Evolutionary conservation across 2,888 invertebrate species (phyloP), one percentile per base, ranked within the genome.

Genomic region (Nomada lathburiana): DNA sequence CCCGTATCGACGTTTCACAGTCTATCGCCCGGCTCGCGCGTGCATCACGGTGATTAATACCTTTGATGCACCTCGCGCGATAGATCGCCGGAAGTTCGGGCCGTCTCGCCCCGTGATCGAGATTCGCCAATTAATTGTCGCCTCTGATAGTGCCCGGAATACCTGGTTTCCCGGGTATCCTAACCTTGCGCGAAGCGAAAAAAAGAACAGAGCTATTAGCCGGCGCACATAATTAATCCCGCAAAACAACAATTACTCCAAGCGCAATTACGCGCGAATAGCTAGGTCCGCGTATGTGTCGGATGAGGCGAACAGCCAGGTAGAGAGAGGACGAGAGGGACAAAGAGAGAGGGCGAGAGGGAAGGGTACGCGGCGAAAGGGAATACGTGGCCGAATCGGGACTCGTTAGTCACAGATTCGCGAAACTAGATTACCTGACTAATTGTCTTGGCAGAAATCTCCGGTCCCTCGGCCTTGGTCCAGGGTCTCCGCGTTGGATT

Each of bases 371-470:
- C 57, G 57, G 53, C 16, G 20, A 26, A 44, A n/a, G 47, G 52
- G 72, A 55, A 23, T 36, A 76, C 23, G 23, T 52, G 50, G 62
- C 65, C 68, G 82, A 82, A 87, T 87, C 75, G 78, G 72, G 80
- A 74, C 84, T 87, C 86, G 86, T 87, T 86, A 86, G 87, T 86
- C 80, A 87, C 68, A 80, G 86, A 87, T 87, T 76, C 80, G 87
- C 81, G 80, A 83, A 85, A 86, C 77, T 78, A 85, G 88, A 87
- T 88, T 86, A 87, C 65, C 79, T 52, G 79, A 77, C 78, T 87
- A 87, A 87, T 87, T 87, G 87, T 87, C 86, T 87, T 86, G 87
- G 84, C 80, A 87, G 87, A 87, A 82, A 87, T 87, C 87, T 86
- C 80, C 82, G 86, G 77, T 77, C 70, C 68, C 69, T 57, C 55